Conservation (phyloP, 64 coral and sea anemone genomes). For the Porites australiensis region DNA sequence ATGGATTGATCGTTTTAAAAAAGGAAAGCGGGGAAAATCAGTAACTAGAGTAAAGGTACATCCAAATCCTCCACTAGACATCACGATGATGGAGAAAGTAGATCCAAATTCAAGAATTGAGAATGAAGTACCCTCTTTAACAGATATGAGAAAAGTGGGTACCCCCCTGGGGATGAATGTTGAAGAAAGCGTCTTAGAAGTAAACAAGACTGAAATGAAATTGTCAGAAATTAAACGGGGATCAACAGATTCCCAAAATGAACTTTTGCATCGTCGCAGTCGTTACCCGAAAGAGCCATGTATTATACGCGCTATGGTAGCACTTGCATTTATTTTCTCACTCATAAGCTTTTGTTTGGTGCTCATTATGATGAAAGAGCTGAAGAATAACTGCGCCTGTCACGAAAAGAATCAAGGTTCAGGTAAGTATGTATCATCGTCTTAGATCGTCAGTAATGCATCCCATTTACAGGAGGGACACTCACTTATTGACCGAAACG, state of each 20-base stretch:
- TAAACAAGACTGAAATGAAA: not conserved
- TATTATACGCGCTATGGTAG: not conserved
- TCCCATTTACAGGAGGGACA: no score
- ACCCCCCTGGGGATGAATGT: not conserved
- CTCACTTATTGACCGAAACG: no score
- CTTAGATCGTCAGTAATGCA: no score
- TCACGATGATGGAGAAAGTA: not conserved
- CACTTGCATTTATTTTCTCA: not conserved
- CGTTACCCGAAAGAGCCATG: not conserved
- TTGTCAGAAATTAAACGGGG: not conserved
- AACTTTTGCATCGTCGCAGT: not conserved
- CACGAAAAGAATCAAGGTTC: not conserved
- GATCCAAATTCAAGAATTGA: not conserved
- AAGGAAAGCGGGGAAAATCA: not conserved
- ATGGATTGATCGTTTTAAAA: no score
- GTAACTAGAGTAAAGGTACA: not conserved
- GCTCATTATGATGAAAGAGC: not conserved
- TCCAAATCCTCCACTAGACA: not conserved
- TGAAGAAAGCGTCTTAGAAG: not conserved
- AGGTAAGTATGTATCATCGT: not conserved
- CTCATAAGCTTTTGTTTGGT: not conserved
- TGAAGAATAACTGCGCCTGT: not conserved
- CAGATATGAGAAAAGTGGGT: not conserved
- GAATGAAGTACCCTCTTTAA: not conserved
- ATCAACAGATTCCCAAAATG: not conserved